Evolutionary conservation across 37 sponge, comb jelly and placozoan genomes (phyloP), one percentile per base, ranked within the genome.

Genomic region (Amphimedon queenslandica): DNA sequence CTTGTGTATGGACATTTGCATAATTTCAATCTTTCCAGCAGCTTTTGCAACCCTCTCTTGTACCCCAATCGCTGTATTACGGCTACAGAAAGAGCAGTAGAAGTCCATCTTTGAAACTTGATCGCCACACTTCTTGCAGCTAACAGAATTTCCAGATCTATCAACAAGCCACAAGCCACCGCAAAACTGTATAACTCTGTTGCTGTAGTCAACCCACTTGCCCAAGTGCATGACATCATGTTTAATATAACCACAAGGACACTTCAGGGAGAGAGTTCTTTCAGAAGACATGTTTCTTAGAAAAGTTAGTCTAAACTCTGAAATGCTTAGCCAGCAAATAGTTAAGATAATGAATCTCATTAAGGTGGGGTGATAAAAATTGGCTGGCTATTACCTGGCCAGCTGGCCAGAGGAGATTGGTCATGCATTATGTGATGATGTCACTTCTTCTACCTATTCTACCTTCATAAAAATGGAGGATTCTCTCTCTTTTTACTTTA

Each of bases 141-240:
- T 47, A 37, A 65, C 77, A 64, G 37, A 55, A 1, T 76, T 2
- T 76, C 77, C 77, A 4, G 29, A 2, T 33, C 25, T 25, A 31
- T 65, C 65, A 37, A 76, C 67, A 25, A 66, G 37, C 29, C 21
- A 65, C 1, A 76, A 37, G 1, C 77, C 77, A 37, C 77, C 77
- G 32, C 77, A 76, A 43, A 28, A 76, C 1, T 65, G 25, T 25
- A 76, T 55, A 1, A 57, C 55, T 16, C 35, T 64, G 5, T 2
- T 64, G 1, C 1, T 27, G 18, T 56, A 23, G 4, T 64, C 31
- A n/a, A 5, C 1, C 67, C 53, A 42, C 20, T 1, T 13, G 21
- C 77, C 77, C 27, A 76, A 27, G 30, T 64, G 66, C 77, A 76
- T 64, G 1, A 65, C 67, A 65, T 76, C 77, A 64, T 76, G 77